These are phyloP conservation scores for Drosophila punjabiensis DNA, from an alignment of 1,140 invertebrate species.

Conservation along the genomic window DNA sequence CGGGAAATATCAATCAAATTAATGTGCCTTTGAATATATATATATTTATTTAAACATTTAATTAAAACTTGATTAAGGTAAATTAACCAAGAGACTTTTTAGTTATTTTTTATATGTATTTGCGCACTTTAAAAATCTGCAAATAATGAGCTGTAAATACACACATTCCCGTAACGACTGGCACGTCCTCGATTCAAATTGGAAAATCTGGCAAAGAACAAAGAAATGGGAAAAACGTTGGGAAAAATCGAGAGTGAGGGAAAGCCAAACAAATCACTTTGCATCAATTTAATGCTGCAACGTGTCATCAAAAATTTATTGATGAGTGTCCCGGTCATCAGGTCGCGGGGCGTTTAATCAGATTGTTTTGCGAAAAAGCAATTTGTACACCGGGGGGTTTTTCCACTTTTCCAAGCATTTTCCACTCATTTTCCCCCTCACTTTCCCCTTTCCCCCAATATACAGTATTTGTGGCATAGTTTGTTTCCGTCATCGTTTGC, in stretches of 20 bases:
- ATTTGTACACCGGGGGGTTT: constrained; percentile 20
- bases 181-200: constrained; percentile 25
- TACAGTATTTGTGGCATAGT: constrained; percentile 13
- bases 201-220: background rate
- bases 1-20: background rate
- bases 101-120: background rate
- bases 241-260: background rate
- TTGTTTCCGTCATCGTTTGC: constrained; percentile 57
- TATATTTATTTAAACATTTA: background rate
- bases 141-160: background rate
- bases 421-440: background rate
- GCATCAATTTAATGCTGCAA: constrained; percentile 67
- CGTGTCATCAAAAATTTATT: constrained; percentile 58
- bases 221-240: background rate
- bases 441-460: background rate
- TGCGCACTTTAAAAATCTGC: background rate
- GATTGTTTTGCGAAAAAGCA: constrained; percentile 17
- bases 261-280: constrained; percentile 70
- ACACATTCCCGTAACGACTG: constrained; percentile 27
- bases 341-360: constrained; percentile 29
- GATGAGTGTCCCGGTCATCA: constrained; percentile 52
- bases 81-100: background rate
- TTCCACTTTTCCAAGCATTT: background rate
- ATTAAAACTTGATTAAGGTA: background rate
- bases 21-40: no score